These are phyloP conservation scores for Delia radicum DNA, from an alignment of 1,140 invertebrate species.

Conservation along the genomic window DNA sequence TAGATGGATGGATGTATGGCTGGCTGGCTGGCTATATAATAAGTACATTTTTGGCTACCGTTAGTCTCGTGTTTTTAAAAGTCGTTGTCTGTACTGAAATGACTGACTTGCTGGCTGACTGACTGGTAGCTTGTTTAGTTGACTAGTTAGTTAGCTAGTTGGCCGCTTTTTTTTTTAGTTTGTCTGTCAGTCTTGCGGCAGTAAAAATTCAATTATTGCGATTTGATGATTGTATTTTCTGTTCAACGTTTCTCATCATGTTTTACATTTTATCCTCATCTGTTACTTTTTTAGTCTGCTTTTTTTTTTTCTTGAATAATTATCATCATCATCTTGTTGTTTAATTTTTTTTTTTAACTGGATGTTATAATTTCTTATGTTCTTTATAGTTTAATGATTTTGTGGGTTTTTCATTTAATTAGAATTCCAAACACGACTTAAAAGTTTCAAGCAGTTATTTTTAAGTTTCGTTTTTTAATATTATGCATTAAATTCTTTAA, in stretches of 20 bases:
- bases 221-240: background rate
- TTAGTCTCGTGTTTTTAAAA: background rate
- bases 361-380: background rate
- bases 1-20: background rate
- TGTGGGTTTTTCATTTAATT: conserved; percentile 1
- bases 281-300: background rate
- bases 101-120: no score
- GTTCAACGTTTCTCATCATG: background rate
- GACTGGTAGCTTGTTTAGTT: background rate
- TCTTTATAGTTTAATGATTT: background rate
- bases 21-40: background rate
- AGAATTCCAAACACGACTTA: background rate
- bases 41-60: background rate
- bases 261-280: background rate
- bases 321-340: background rate
- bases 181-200: background rate
- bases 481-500: background rate
- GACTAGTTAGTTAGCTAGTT: background rate
- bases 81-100: conserved; percentile 3
- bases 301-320: background rate
- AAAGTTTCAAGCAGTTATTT: background rate
- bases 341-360: background rate
- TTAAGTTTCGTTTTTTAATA: background rate
- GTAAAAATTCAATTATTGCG: background rate
- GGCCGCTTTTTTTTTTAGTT: background rate